These are phyloP conservation scores for Actinostola sp. DNA, from an alignment of 92 coral and sea anemone genomes.

Conservation along the genomic window DNA sequence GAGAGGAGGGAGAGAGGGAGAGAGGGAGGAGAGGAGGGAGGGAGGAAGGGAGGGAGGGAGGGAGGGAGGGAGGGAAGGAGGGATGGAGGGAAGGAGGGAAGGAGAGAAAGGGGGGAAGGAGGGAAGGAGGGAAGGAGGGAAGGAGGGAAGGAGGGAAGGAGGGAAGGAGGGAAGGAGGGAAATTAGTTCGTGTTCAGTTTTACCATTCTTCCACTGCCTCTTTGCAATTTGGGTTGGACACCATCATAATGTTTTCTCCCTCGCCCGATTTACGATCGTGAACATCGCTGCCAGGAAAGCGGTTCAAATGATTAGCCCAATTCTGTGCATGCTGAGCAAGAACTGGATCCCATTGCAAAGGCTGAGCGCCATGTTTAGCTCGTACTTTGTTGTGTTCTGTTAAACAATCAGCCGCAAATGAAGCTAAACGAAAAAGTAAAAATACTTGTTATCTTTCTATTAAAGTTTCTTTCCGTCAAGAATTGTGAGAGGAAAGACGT, in stretches of 20 bases:
- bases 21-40: too few species aligned
- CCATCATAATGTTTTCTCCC: slow-evolving; percentile 37
- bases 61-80: too few species aligned
- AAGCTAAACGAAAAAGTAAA: slow-evolving; percentile 4
- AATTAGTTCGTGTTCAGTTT: neutral
- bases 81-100: too few species aligned
- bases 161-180: neutral
- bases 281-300: neutral
- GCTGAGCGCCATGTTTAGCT: slow-evolving; percentile 33
- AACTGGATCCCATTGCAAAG: slow-evolving; percentile 31
- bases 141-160: too few species aligned
- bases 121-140: too few species aligned
- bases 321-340: slow-evolving; percentile 37
- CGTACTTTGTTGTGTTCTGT: slow-evolving; percentile 37
- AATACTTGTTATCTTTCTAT: neutral
- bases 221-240: slow-evolving; percentile 26
- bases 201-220: slow-evolving; percentile 44
- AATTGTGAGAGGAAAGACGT: too few species aligned
- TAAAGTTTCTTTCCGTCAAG: neutral
- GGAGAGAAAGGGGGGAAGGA: too few species aligned
- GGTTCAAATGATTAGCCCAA: slow-evolving; percentile 37
- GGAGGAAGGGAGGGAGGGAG: too few species aligned
- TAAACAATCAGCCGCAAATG: slow-evolving; percentile 31
- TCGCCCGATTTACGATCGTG: slow-evolving; percentile 6
- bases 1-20: too few species aligned